phyloP scores from a whole-genome alignment of 2,888 invertebrate species.

The Endomychus coccineus region DNA sequence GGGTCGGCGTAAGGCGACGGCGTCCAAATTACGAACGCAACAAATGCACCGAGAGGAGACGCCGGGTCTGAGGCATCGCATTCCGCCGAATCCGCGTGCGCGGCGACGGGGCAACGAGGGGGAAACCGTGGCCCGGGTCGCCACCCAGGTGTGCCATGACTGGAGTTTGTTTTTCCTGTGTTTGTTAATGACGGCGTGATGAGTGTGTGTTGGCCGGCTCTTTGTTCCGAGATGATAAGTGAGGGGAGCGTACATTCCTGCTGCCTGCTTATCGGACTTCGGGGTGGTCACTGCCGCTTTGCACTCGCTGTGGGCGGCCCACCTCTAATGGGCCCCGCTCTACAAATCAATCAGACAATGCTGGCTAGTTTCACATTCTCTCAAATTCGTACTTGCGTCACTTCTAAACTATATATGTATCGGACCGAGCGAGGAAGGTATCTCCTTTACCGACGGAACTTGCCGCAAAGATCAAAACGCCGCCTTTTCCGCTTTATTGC shows the following conservation, averaged over 20 bases:
- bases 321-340: slow-evolving; percentile 38
- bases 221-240: slow-evolving; percentile 21
- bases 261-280: slow-evolving; percentile 39
- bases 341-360: slow-evolving; percentile 39
- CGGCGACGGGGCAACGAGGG: slow-evolving; percentile 18
- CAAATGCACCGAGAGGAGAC: slow-evolving; percentile 34
- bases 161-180: slow-evolving; percentile 43
- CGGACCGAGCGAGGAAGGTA: no score
- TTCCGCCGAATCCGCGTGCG: slow-evolving; percentile 30
- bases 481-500: no score
- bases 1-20: slow-evolving; percentile 5
- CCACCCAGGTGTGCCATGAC: slow-evolving; percentile 43
- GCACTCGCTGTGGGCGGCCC: slow-evolving; percentile 37
- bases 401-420: slow-evolving; percentile 8
- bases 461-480: no score
- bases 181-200: slow-evolving; percentile 45
- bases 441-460: no score
- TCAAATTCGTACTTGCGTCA: slow-evolving; percentile 20
- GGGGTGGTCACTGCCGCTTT: slow-evolving; percentile 35
- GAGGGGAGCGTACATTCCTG: slow-evolving; percentile 23
- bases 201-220: slow-evolving; percentile 39
- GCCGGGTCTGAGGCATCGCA: slow-evolving; percentile 40
- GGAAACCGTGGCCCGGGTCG: slow-evolving; percentile 24
- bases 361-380: slow-evolving; percentile 14
- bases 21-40: slow-evolving; percentile 11